Evolutionary conservation across 2,888 invertebrate species (phyloP), one percentile per base, ranked within the genome.

Genomic region (Smittia sp.): DNA sequence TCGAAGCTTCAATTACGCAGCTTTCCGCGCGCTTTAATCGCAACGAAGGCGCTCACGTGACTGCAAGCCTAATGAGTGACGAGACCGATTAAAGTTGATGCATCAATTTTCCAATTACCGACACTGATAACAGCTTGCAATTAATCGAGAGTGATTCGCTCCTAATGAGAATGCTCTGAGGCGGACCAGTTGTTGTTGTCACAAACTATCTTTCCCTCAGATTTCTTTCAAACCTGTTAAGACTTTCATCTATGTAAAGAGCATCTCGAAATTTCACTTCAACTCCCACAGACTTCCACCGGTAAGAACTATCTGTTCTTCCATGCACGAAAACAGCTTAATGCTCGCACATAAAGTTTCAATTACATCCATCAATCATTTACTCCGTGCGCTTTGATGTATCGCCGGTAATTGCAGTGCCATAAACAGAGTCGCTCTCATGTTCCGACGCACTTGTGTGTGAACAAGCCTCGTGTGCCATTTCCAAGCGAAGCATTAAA

Each of bases 401-500:
- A 22, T 22, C 20, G 7, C 4, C 25, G 1, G 27, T 27, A 27
- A 27, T 62, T 72, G 58, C 62, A 68, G 13, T 25, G 38, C 72
- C 58, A 62, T 72, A 72, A 62, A 72, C 15, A 32, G 66, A 66
- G 20, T 18, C 32, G n/a, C 22, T 68, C 24, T 46, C 46, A 20
- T 69, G 22, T 69, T 52, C 41, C 46, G 32, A 72, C 72, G 72
- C 72, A 72, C 46, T 38, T 68, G 15, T 52, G 9, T 72, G 58
- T 58, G 20, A 18, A 22, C 32, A 24, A 25, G 58, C 72, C 72
- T 58, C 72, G 72, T 54, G 54, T 54, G 54, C 62, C 27, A 63
- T 63, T 63, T 22, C 22, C 22, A 72, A 54, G 54, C 46, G 69
- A 52, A 69, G 41, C 69, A 69, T 69, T 69, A 69, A 69, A 69